Conservation (phyloP, 1,140 invertebrate genomes). For the Euura lappo region DNA sequence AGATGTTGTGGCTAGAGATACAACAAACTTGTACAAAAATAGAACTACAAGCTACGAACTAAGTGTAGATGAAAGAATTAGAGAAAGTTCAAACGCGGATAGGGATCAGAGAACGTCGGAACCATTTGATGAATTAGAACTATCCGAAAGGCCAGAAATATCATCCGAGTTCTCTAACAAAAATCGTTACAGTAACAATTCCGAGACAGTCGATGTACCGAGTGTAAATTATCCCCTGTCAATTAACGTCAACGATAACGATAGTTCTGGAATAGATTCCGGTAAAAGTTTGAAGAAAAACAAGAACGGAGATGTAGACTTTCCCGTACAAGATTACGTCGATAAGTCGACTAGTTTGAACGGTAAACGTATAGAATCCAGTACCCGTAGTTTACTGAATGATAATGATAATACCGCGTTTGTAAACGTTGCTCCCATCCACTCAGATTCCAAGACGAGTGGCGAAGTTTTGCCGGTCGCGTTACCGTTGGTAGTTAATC, state of each 20-base stretch:
- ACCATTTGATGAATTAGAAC: background rate
- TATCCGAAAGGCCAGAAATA: background rate
- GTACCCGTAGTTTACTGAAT: background rate
- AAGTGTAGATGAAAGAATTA: background rate
- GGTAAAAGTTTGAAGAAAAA: background rate
- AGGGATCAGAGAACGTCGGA: background rate
- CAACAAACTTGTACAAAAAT: background rate
- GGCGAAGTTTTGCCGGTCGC: conserved; percentile 4
- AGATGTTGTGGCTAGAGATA: background rate
- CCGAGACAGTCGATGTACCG: background rate
- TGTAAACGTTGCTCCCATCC: background rate
- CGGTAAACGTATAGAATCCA: background rate
- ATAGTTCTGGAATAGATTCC: background rate
- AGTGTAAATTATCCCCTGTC: background rate
- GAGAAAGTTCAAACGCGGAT: background rate
- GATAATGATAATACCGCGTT: background rate
- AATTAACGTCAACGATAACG: background rate
- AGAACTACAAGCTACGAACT: background rate
- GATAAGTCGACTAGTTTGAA: background rate
- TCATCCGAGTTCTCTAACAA: background rate
- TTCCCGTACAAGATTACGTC: background rate
- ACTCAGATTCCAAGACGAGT: background rate
- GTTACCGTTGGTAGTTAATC: conserved; percentile 4
- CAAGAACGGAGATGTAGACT: background rate
- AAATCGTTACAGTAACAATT: background rate